Conservation (phyloP, 2,113 vertebrate genomes). For the Delphinapterus leucas region DNA sequence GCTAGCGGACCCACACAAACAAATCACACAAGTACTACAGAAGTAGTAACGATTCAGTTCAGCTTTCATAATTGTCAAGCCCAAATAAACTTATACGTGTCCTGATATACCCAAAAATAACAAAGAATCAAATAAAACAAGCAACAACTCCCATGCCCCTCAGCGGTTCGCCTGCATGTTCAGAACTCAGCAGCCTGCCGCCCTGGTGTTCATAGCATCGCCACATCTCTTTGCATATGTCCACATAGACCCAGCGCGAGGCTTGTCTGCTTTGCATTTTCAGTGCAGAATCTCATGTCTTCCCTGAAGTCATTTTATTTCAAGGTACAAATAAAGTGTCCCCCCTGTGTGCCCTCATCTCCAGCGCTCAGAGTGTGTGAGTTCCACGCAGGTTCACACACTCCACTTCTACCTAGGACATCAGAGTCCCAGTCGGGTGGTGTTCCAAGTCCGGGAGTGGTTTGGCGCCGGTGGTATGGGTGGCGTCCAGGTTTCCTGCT, state of each 20-base stretch:
- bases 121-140: neutral
- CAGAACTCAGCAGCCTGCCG: fast-evolving
- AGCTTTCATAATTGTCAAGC: neutral
- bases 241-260: neutral
- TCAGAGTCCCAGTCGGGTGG: fast-evolving
- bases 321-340: neutral
- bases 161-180: fast-evolving
- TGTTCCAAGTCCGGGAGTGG: neutral
- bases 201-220: fast-evolving
- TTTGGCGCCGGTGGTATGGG: too few relatives aligned
- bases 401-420: neutral
- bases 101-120: neutral
- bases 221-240: fast-evolving
- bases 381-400: fast-evolving
- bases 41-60: neutral
- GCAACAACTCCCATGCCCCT: fast-evolving
- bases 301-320: neutral
- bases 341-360: fast-evolving
- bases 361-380: fast-evolving
- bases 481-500: neutral
- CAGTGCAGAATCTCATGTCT: neutral
- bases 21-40: neutral
- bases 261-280: neutral
- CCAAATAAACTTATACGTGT: neutral
- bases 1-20: neutral